Base-by-base conservation (phyloP, 2,113 vertebrate genomes). In the Hippocampus zosterae region DNA sequence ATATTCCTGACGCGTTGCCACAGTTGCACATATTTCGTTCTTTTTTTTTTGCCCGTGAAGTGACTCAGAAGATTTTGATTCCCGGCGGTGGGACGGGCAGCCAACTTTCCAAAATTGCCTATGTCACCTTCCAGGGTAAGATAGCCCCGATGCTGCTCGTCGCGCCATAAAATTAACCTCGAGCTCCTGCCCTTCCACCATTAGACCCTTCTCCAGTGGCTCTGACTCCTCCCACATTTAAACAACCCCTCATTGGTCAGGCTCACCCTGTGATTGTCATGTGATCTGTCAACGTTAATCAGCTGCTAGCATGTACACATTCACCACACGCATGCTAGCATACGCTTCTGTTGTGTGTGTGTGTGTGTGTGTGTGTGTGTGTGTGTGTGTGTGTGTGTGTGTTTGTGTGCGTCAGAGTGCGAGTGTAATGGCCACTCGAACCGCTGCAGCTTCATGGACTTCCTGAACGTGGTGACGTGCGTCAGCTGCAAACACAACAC, bases 401-500 rank as follows among this genome's bases (percentile, higher is more conserved):
- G 25, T 27, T 40, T 65, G 13, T 73, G 5, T 85, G 37, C 85
- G 68, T 74, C 88, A 98, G 96, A 96, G 88, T 98, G 96, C 0
- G 96, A 97, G 84, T 98, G 96, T 86, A 96, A 97, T 0, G 93
- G 94, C 50, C 96, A 98, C 92, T 98, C 96, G 76, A 97, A 96
- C 84, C 95, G 96, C 86, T 97, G 96, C 93, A 98, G 96, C 90
- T 98, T 93, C 90, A 98, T 98, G 6, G 96, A 98, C 81, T 97
- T 96, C 84, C 91, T 98, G 61, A 95, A 98, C 66, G 92, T 97
- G 80, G 93, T 98, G 87, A 98, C 95, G 27, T 98, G 96, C 0
- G 95, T 98, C 74, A 98, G 96, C 93, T 98, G 96, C 81, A 98
- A 98, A 73, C 95, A 98, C 93, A 98, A 98, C 92, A 98, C 96